A percentile compares a stretch with the other conserved stretches of the same genome.
phyloP scores from a whole-genome alignment of 1,140 invertebrate genomes.

The Chelonus insularis region DNA sequence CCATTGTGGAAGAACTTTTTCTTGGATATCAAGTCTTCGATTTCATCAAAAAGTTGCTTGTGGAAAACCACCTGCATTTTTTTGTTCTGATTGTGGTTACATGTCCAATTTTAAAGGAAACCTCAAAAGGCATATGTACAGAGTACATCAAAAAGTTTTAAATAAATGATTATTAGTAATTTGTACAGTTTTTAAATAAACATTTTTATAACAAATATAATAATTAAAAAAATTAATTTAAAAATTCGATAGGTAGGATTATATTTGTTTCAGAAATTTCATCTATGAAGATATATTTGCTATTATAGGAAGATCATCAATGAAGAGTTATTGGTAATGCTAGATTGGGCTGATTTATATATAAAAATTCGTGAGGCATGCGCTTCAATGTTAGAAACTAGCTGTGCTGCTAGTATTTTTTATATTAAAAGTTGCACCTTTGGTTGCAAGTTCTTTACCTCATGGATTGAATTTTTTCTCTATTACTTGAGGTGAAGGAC shows the following conservation, averaged over 20 bases:
- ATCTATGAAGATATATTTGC: too few species aligned
- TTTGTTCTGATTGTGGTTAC: constrained; percentile 54
- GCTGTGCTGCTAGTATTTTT: constrained; percentile 24
- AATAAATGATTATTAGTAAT: constrained; percentile 15
- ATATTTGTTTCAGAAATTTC: too few species aligned
- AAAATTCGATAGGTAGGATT: too few species aligned
- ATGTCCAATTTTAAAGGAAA: constrained; percentile 63
- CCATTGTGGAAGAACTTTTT: constrained; percentile 52
- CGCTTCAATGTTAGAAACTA: constrained; percentile 46
- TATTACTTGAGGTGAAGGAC: neutral
- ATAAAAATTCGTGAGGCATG: too few species aligned
- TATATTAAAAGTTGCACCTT: constrained; percentile 18
- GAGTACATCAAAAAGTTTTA: constrained; percentile 37
- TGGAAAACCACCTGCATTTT: constrained; percentile 54
- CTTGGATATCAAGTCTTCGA: constrained; percentile 54
- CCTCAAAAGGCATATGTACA: constrained; percentile 59
- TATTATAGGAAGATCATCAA: too few species aligned
- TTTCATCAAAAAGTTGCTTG: constrained; percentile 60
- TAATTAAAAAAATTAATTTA: too few species aligned
- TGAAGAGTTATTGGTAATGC: too few species aligned
- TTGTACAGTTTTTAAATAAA: too few species aligned
- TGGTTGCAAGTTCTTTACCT: neutral
- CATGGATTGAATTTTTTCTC: neutral
- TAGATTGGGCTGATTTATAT: too few species aligned
- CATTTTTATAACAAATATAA: too few species aligned